phyloP scores from a whole-genome alignment of 2,113 vertebrate species.

The Conger conger region DNA sequence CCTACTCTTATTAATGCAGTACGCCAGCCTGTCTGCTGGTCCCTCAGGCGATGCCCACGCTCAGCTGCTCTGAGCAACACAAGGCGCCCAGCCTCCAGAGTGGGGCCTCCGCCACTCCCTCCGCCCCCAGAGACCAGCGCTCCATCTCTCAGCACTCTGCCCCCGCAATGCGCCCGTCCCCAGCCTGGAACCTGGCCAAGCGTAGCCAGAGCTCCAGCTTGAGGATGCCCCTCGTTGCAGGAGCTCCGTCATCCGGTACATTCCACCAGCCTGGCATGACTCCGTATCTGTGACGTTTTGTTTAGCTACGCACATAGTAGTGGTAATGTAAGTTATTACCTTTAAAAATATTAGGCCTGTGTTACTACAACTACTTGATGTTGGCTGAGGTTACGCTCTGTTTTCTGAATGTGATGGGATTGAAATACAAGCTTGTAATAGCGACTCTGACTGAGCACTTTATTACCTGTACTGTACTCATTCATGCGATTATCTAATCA shows the following conservation, averaged over 20 bases:
- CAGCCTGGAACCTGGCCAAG: conserved; percentile 9
- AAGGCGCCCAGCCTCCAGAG: conserved; percentile 28
- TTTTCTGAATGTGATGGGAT: background rate
- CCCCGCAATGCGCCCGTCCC: background rate
- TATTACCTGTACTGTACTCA: no score
- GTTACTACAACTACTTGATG: background rate
- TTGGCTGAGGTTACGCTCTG: background rate
- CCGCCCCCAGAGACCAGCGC: conserved; percentile 8
- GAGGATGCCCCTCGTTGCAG: background rate
- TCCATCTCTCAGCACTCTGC: conserved; percentile 24
- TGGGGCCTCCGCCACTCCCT: background rate
- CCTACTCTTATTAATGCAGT: conserved; percentile 63
- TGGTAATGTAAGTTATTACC: background rate
- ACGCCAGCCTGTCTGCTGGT: conserved; percentile 39
- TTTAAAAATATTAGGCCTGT: background rate
- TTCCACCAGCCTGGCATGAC: background rate
- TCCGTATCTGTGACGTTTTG: background rate
- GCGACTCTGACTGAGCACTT: no score
- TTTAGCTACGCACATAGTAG: background rate
- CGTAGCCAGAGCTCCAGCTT: background rate
- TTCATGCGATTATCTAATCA: no score
- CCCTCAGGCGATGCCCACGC: conserved; percentile 55
- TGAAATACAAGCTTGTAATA: no score
- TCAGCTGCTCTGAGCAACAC: conserved; percentile 40
- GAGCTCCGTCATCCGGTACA: background rate